Conservation (phyloP, 2,797 vertebrate genomes). For the Pipistrellus pygmaeus region DNA sequence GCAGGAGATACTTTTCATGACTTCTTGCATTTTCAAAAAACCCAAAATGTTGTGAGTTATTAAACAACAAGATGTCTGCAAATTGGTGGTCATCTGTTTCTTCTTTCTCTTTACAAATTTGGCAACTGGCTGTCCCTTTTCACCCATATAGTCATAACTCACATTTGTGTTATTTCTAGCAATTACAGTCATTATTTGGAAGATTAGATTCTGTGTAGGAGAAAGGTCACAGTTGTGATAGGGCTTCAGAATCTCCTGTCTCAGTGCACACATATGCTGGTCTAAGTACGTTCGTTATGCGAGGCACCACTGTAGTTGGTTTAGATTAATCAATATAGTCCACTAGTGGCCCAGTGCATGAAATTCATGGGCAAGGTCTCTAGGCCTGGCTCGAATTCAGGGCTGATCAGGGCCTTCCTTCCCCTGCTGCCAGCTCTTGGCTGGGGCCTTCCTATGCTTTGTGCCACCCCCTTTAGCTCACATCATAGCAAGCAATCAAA, state of each 20-base stretch:
- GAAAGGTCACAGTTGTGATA: background rate
- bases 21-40: background rate
- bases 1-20: background rate
- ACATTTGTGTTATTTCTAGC: background rate
- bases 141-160: background rate
- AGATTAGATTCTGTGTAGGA: background rate
- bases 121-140: background rate
- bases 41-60: background rate
- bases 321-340: background rate
- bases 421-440: too few species aligned
- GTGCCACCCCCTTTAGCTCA: rapidly evolving
- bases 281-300: too few species aligned
- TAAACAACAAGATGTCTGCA: background rate
- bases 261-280: background rate
- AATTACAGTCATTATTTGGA: background rate
- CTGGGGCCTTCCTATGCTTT: too few species aligned
- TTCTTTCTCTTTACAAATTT: background rate
- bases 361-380: too few species aligned
- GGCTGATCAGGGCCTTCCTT: too few species aligned
- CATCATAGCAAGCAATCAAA: too few species aligned
- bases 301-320: too few species aligned
- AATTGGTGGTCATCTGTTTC: background rate
- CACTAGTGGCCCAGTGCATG: background rate
- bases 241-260: background rate
- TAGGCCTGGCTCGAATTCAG: too few species aligned